Evolutionary conservation across 2,888 invertebrate genomes (phyloP), one percentile per base, ranked within the genome.

Genomic region (Panopea generosa): DNA sequence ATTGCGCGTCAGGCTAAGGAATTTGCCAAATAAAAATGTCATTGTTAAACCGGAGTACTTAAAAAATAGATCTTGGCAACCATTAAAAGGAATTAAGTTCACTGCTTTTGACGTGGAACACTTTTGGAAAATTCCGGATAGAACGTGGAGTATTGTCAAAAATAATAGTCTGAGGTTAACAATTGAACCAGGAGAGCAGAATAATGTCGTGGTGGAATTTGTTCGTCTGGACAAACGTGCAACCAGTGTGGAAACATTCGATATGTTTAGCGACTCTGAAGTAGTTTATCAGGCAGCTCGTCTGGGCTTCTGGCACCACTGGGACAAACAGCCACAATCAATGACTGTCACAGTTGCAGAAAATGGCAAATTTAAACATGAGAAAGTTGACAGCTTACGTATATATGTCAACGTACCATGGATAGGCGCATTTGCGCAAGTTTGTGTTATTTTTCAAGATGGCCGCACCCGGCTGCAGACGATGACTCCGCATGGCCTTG

Each of bases 401-500:
- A 66, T 86, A 7, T 77, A 83, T 45, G 60, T 63, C 16, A 75
- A 73, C 53, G 63, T 83, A 2, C 82, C 84, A 3, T 85, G 86
- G 85, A 73, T 75, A 1, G 74, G 77, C 2, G 80, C 60, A 2
- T 85, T 69, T 57, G 72, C 84, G 1, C 84, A 87, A 60, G 73
- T 84, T 7, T 78, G 85, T 40, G 79, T 84, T 29, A 55, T 86
- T 27, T 83, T 85, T 57, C 84, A 83, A 56, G 82, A 84, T 49
- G 86, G 86, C 7, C 77, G 77, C 11, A 60, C 69, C 2, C 73
- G 82, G 9, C 59, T 83, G 20, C 81, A 84, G 40, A 72, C 84
- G 1, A 73, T 75, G 4, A 76, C 84, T 2, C 77, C 82, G 7
- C 82, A 83, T 49, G 86, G 85, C 24, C 65, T 82, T 2, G 81